A percentile compares a stretch with the other conserved stretches of the same genome.
These are phyloP conservation scores for Pollimyrus isidori DNA, from an alignment of 2,113 vertebrate genomes.

Conservation along the genomic window DNA sequence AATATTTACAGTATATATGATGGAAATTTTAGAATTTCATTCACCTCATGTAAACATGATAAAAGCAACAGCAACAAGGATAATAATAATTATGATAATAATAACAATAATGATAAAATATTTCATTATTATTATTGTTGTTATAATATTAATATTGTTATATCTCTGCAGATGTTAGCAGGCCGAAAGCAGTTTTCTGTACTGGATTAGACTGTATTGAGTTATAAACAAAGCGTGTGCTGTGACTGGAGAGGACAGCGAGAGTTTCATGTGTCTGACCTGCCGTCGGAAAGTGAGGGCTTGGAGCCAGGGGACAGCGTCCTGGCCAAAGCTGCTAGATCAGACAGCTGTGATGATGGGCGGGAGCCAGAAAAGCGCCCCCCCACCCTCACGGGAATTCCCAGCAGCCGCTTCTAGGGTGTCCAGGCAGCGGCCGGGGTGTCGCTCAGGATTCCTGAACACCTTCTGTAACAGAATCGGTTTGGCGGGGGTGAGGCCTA, in stretches of 20 bases:
- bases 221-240: neutral
- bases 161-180: neutral
- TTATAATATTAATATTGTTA: neutral
- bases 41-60: neutral
- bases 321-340: neutral
- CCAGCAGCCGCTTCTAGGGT: slow-evolving; percentile 54
- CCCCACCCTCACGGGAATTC: slow-evolving; percentile 63
- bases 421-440: slow-evolving; percentile 58
- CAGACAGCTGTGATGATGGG: slow-evolving; percentile 40
- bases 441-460: slow-evolving; percentile 55
- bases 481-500: slow-evolving; percentile 30
- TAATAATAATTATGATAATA: neutral
- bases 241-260: neutral
- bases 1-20: neutral
- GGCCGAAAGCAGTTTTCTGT: neutral
- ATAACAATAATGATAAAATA: neutral
- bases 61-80: neutral
- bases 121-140: neutral
- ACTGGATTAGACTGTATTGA: neutral
- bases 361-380: slow-evolving; percentile 66
- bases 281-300: neutral
- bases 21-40: neutral
- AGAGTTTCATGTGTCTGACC: neutral
- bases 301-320: neutral
- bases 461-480: slow-evolving; percentile 73